A percentile compares a stretch with the other conserved stretches of the same genome.
Conservation (phyloP, 2,113 vertebrate species). For the Neolamprologus variostigma region DNA sequence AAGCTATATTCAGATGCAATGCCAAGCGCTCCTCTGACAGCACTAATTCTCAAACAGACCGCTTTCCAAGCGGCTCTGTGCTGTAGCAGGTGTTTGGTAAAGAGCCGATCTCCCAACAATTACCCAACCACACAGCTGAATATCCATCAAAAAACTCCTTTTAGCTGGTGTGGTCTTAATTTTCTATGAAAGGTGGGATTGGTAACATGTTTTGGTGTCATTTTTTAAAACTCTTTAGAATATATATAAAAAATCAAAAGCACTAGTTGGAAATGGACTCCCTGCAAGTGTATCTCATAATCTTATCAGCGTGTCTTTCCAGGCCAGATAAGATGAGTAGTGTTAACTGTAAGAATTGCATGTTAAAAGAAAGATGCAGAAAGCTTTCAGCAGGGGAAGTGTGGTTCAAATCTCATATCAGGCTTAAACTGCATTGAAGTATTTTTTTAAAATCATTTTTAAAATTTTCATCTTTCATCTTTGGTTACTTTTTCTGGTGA, state of each 20-base stretch:
- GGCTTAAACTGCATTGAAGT: neutral
- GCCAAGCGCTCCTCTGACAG: neutral
- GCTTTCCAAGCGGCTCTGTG: neutral
- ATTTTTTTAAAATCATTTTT: neutral
- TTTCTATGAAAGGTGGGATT: neutral
- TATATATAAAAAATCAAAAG: too few relatives aligned
- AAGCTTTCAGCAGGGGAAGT: neutral
- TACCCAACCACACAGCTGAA: neutral
- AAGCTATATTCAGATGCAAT: neutral
- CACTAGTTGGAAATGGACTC: accelerated
- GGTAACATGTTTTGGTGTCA: neutral
- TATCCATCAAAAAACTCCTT: neutral
- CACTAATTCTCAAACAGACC: neutral
- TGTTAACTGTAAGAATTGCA: neutral
- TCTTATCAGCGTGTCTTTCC: neutral
- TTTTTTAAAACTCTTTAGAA: too few relatives aligned
- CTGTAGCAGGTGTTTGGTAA: neutral
- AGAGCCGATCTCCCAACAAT: neutral
- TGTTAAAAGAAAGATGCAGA: too few relatives aligned
- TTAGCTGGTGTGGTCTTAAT: accelerated
- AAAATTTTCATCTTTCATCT: neutral
- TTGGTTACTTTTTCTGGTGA: neutral
- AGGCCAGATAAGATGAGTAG: neutral
- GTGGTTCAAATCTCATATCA: neutral
- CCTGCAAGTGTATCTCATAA: neutral